phyloP scores from a whole-genome alignment of 2,888 invertebrate genomes.

The Hofmannophila pseudospretella region DNA sequence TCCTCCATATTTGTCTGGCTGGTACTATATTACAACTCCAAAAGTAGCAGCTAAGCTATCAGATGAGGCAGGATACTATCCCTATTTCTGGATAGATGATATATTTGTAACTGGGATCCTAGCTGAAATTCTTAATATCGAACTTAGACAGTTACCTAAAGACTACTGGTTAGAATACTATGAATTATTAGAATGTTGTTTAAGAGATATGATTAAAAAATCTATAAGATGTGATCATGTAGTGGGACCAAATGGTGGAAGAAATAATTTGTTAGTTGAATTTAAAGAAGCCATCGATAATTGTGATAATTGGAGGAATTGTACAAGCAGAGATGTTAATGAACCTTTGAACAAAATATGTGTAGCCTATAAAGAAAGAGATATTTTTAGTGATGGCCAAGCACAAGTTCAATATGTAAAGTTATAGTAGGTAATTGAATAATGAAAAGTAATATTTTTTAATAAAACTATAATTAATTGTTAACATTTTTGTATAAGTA shows the following conservation, averaged over 20 bases:
- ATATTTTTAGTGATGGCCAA: slow-evolving; percentile 45
- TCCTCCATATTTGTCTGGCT: slow-evolving; percentile 88
- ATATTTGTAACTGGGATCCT: slow-evolving; percentile 90
- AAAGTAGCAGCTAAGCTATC: slow-evolving; percentile 78
- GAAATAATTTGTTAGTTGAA: slow-evolving; percentile 81
- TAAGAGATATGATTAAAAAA: slow-evolving; percentile 77
- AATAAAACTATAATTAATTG: neutral
- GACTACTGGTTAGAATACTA: slow-evolving; percentile 83
- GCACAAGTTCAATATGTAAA: slow-evolving; percentile 30
- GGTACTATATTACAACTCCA: slow-evolving; percentile 88
- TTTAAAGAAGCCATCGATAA: slow-evolving; percentile 80
- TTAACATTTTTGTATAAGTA: neutral
- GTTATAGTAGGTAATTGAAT: slow-evolving; percentile 12
- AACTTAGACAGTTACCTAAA: slow-evolving; percentile 74
- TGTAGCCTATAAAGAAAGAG: slow-evolving; percentile 62
- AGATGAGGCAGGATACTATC: slow-evolving; percentile 68
- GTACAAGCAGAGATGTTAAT: slow-evolving; percentile 64
- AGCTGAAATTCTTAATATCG: slow-evolving; percentile 76
- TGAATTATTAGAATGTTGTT: slow-evolving; percentile 85
- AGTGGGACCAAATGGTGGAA: slow-evolving; percentile 88
- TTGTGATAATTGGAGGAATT: slow-evolving; percentile 73
- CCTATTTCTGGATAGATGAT: slow-evolving; percentile 96
- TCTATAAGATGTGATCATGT: slow-evolving; percentile 82
- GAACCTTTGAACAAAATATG: slow-evolving; percentile 78
- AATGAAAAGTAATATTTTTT: neutral